Evolutionary conservation across 2,888 invertebrate genomes (phyloP), one percentile per base, ranked within the genome.

Genomic region (Eulithis testata): DNA sequence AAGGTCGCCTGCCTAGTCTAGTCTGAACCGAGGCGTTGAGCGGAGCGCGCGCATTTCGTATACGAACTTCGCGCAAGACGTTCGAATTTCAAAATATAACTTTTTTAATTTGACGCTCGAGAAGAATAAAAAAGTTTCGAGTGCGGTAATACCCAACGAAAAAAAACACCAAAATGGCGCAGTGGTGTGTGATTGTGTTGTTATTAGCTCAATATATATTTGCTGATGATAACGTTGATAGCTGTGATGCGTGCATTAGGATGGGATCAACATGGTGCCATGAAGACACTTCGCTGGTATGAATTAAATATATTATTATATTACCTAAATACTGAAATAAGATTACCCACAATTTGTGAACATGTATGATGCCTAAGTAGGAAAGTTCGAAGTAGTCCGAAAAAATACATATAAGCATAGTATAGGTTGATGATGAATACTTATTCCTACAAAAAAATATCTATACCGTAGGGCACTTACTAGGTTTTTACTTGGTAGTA

Each of bases 241-340:
- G 76, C 27, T 92, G 92, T 82, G 79, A 91, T 73, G 83, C 87
- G 69, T 93, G 92, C 76, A 80, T 90, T 67, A 79, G 87, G 78
- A 86, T 85, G 68, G 88, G 85, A 56, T 84, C 80, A 43, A 61
- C 73, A 47, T 92, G 91, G 91, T 92, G 92, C 76, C 85, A 77
- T 14, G 72, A 82, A 63, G 77, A 72, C 4, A 70, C 69, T 75
- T 0, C 11, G 0, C 2, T 31, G 54, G 54, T 55, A 56, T 47
- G 55, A 11, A 49, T 21, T 21, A 21, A 27, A 44, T 27, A 8
- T 11, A 12, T 11, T 37, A 21, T 49, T 21, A 21, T 14, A 14
- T 47, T 47, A 12, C 45, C 1, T 45, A 45, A 2, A 21, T 2
- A 21, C 21, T 21, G 1, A 21, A 21, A 21, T 21, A 21, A 21